Conservation (phyloP, 1,140 invertebrate species). For the Sycobia sp. region DNA sequence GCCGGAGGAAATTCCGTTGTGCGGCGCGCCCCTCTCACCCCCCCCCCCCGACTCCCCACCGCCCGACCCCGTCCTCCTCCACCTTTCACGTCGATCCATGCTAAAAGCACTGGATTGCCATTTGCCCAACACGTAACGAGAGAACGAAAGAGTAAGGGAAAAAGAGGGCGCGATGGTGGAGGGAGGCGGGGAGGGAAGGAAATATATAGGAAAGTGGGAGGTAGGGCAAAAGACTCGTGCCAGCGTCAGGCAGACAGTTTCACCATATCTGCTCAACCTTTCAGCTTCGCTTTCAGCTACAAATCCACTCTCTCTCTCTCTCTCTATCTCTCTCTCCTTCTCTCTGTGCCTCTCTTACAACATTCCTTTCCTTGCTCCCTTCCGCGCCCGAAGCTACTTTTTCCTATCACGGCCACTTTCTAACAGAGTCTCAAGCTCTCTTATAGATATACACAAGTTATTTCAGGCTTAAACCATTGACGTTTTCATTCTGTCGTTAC, state of each 20-base stretch:
- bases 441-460: not conserved
- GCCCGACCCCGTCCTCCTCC: not conserved
- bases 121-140: not conserved
- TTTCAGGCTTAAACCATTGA: not conserved
- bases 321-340: too few species aligned
- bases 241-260: not conserved
- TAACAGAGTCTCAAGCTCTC: constrained; percentile 2
- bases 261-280: not conserved
- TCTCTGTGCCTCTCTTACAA: too few species aligned
- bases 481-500: too few species aligned
- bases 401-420: not conserved
- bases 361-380: too few species aligned
- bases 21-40: too few species aligned
- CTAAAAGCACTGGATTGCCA: not conserved
- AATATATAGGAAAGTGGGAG: too few species aligned
- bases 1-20: not conserved
- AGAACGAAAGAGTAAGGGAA: too few species aligned
- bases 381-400: not conserved
- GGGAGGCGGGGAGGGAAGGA: too few species aligned
- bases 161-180: too few species aligned
- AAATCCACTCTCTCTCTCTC: too few species aligned
- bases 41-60: too few species aligned
- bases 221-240: too few species aligned
- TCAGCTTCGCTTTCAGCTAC: not conserved
- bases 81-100: not conserved